Base-by-base conservation (phyloP, 2,888 invertebrate genomes). In the Caenorhabditis sinica region DNA sequence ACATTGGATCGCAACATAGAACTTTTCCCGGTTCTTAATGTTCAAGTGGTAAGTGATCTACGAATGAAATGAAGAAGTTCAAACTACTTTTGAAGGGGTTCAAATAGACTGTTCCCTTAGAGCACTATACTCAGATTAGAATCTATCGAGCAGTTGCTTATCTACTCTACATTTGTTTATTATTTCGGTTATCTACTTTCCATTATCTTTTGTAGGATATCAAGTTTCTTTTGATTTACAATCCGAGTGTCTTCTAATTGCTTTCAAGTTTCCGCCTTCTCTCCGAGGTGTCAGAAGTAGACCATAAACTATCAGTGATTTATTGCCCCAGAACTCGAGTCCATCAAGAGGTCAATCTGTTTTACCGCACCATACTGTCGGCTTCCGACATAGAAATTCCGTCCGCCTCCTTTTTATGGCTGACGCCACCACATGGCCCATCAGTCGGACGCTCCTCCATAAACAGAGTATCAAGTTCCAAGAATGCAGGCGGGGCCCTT, bases 401-500 rank as follows among this genome's bases (percentile, higher is more conserved):
- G 8, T 49, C 49, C 25, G 56, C 56, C 56, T 23, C 13, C 63
- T 65, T 77, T 69, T 72, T 72, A 79, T 51, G 68, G 25, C n/a
- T 43, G 60, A n/a, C 17, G 49, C 79, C 65, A 79, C 79, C 65
- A 79, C 79, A 71, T 69, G 65, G 51, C 72, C 53, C 33, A 56
- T 43, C 33, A n/a, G 49, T 23, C 66, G 17, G 66, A 56, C 45
- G 33, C 30, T 20, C 40, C 33, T 56, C 65, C 79, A 63, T 71
- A 72, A 71, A 80, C 61, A 72, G 69, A 72, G 49, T 80, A 80
- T 80, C 80, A 72, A 80, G 72, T 80, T 80, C 33, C 72, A 65
- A 69, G 61, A 69, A 28, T n/a, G 30, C 43, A 6, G 13, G 8
- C 56, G 25, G 2, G 11, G n/a, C 11, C 40, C 36, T 25, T 25